Evolutionary conservation across 2,888 invertebrate genomes (phyloP), one percentile per base, ranked within the genome.

Genomic region (Lasiommata megera): DNA sequence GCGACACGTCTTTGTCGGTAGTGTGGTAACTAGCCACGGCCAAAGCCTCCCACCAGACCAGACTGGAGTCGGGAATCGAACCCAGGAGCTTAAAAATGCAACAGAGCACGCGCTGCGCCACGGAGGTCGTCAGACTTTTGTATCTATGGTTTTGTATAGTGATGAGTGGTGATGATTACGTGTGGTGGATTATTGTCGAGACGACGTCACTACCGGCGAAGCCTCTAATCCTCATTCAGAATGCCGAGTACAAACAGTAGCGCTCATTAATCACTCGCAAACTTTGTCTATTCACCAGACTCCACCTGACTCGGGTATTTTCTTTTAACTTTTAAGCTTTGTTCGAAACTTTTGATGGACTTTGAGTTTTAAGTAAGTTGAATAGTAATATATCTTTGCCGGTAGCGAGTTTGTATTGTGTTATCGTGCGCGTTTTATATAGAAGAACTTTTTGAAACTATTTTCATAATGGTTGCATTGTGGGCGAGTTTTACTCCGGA

Each of bases 261-360:
- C 74, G 71, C 81, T 85, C 88, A 88, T 88, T 88, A 88, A 88
- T 88, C 88, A 88, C 86, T 66, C 63, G 61, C 64, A 80, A 88
- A 88, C 86, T 88, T 88, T 79, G 80, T 82, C 86, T 86, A 84
- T 86, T 83, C 82, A 79, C 74, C 76, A 73, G 77, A 80, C 84
- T 85, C 80, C 80, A 88, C 87, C 89, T 87, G 88, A 87, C 85
- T 87, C 73, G 82, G 82, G 82, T 86, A 86, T 87, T 88, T 88
- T 88, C 88, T 87, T 87, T 87, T 89, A 89, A 89, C 89, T 89
- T 89, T 86, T 88, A 88, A 90, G 88, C 88, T 85, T 84, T 82
- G 81, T 84, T 86, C 80, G 74, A 77, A 87, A 88, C 80, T 87
- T 87, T 84, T 88, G 88, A 88, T 88, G 85, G 88, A 88, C 87